phyloP scores from a whole-genome alignment of 2,797 vertebrate species.

The Halcyon leucocephala region DNA sequence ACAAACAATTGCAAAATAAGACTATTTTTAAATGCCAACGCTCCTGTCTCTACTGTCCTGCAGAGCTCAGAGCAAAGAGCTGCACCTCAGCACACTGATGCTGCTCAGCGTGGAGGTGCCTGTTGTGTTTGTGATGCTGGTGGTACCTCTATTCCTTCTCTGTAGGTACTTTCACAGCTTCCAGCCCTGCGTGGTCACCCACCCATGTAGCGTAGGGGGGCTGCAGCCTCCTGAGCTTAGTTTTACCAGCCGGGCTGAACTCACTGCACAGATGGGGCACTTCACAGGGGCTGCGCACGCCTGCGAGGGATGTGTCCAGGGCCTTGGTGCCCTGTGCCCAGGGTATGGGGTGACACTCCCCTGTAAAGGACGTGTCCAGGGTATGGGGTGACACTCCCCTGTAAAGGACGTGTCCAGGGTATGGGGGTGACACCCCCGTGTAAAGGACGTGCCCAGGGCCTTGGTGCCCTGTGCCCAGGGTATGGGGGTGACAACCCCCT shows the following conservation, averaged over 20 bases:
- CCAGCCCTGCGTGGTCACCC: not conserved
- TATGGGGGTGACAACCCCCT: too few species aligned
- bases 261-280: fast-evolving
- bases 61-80: not conserved
- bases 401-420: too few species aligned
- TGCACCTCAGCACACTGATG: not conserved
- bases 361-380: not conserved
- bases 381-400: too few species aligned
- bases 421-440: too few species aligned
- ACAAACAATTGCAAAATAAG: not conserved
- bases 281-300: fast-evolving
- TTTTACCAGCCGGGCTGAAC: fast-evolving
- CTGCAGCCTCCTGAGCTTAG: not conserved
- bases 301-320: not conserved
- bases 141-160: fast-evolving
- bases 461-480: too few species aligned
- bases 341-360: not conserved
- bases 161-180: fast-evolving
- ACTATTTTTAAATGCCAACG: not conserved
- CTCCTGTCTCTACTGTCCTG: fast-evolving
- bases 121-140: fast-evolving
- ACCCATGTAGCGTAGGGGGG: fast-evolving
- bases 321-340: not conserved
- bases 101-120: fast-evolving
- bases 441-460: too few species aligned